Evolutionary conservation across 1,140 invertebrate species (phyloP).

Genomic region (Hydropsyche tenuis): DNA sequence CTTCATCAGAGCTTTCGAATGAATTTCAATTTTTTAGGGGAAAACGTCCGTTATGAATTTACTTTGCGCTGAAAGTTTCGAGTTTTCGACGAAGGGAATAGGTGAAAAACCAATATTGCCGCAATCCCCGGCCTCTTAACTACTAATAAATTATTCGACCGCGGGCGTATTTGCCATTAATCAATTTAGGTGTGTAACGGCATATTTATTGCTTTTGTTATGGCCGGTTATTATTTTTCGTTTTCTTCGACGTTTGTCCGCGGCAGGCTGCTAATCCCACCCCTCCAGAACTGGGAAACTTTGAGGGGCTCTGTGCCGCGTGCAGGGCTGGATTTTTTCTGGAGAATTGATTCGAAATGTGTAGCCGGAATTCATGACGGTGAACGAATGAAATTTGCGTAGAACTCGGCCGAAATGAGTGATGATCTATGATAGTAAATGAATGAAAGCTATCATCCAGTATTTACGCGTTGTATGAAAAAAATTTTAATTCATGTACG

Average conservation of each 20-base stretch:
- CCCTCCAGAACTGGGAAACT: neutral
- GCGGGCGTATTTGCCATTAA: constrained; percentile 40
- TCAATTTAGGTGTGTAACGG: constrained; percentile 43
- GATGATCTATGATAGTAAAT: too few relatives aligned
- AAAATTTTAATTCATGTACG: too few relatives aligned
- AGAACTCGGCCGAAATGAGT: too few relatives aligned
- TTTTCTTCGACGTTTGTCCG: constrained; percentile 43
- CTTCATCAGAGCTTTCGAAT: constrained; percentile 20
- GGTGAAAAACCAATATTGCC: constrained; percentile 43
- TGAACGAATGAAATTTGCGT: too few relatives aligned
- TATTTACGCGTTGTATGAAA: too few relatives aligned
- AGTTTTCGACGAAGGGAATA: constrained; percentile 2
- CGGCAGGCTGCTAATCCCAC: constrained; percentile 12
- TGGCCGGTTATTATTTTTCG: constrained; percentile 42
- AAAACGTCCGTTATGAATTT: too few relatives aligned
- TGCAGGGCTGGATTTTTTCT: too few relatives aligned
- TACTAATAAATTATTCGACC: constrained; percentile 46
- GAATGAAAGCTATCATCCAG: too few relatives aligned
- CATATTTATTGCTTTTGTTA: constrained; percentile 48
- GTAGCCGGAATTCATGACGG: too few relatives aligned
- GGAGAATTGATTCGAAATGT: too few relatives aligned
- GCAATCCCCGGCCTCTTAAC: constrained; percentile 17
- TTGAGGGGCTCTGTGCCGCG: too few relatives aligned
- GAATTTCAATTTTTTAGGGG: neutral
- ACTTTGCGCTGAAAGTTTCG: neutral